A percentile compares a stretch with the other conserved stretches of the same genome.
Evolutionary conservation across 2,113 vertebrate species (phyloP).

Genomic region (Plestiodon gilberti): DNA sequence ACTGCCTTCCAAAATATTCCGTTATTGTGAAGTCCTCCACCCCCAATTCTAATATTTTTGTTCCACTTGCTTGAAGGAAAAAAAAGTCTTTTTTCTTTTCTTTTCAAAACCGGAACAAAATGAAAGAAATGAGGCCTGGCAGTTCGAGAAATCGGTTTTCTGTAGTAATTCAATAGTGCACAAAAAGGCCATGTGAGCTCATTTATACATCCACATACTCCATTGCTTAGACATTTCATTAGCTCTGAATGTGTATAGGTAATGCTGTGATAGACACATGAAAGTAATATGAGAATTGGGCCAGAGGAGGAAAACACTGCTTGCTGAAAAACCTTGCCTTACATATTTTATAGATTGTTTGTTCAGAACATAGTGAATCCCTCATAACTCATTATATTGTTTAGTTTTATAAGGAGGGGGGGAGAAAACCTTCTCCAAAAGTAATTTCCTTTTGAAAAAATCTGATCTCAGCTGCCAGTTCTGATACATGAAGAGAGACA

Average conservation of each 20-base stretch:
- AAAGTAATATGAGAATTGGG: conserved; percentile 20
- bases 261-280: conserved; percentile 42
- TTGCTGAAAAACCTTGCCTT: conserved; percentile 1
- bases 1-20: conserved; percentile 18
- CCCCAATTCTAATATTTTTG: background rate
- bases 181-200: conserved; percentile 16
- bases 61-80: conserved; percentile 30
- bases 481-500: background rate
- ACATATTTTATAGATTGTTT: conserved; percentile 5
- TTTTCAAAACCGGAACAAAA: conserved; percentile 38
- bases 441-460: background rate
- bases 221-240: conserved; percentile 38
- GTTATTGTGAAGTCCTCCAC: background rate
- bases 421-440: background rate
- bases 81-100: background rate
- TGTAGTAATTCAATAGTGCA: conserved; percentile 16
- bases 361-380: background rate
- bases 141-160: conserved; percentile 48
- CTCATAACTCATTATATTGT: conserved; percentile 2
- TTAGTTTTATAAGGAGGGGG: background rate
- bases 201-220: conserved; percentile 35
- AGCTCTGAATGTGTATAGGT: conserved; percentile 36
- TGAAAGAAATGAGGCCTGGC: conserved; percentile 49
- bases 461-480: background rate
- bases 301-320: background rate